These are phyloP conservation scores for Heterodera carotae DNA, from an alignment of 1,140 invertebrate species.

Conservation along the genomic window DNA sequence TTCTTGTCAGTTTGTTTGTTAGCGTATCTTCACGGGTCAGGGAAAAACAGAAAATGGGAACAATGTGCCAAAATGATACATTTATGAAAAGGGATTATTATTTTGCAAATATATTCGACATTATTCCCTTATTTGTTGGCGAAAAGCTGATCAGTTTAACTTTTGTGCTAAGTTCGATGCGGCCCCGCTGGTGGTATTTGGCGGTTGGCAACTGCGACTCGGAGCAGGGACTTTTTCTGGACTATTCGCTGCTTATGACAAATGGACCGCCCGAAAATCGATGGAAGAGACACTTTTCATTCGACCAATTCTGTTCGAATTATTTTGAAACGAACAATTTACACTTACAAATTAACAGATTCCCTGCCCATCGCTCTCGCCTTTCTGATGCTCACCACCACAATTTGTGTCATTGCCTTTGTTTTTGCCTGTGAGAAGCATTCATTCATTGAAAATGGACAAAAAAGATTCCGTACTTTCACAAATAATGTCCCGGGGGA, in stretches of 20 bases:
- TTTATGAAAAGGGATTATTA: too few species aligned
- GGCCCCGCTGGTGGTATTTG: slow-evolving; percentile 66
- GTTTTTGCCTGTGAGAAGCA: slow-evolving; percentile 39
- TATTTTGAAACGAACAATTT: slow-evolving; percentile 46
- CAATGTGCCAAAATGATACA: too few species aligned
- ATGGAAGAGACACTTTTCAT: slow-evolving; percentile 84
- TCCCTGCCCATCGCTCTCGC: slow-evolving; percentile 75
- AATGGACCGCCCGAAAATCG: slow-evolving; percentile 77
- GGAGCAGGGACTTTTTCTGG: slow-evolving; percentile 68
- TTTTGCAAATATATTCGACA: too few species aligned
- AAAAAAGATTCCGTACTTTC: too few species aligned
- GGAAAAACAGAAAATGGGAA: too few species aligned
- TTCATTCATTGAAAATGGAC: background rate
- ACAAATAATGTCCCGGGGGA: too few species aligned
- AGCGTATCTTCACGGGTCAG: background rate
- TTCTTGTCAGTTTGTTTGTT: slow-evolving; percentile 44
- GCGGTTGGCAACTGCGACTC: slow-evolving; percentile 62
- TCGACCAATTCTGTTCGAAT: slow-evolving; percentile 82
- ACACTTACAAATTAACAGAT: slow-evolving; percentile 70
- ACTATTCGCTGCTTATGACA: slow-evolving; percentile 77
- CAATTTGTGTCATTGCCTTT: slow-evolving; percentile 28
- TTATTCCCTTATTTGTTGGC: background rate
- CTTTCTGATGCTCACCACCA: slow-evolving; percentile 67
- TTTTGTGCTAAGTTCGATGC: slow-evolving; percentile 54
- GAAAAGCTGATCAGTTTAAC: background rate